Evolutionary conservation across 2,888 invertebrate species (phyloP).

Genomic region (Diploptera punctata): DNA sequence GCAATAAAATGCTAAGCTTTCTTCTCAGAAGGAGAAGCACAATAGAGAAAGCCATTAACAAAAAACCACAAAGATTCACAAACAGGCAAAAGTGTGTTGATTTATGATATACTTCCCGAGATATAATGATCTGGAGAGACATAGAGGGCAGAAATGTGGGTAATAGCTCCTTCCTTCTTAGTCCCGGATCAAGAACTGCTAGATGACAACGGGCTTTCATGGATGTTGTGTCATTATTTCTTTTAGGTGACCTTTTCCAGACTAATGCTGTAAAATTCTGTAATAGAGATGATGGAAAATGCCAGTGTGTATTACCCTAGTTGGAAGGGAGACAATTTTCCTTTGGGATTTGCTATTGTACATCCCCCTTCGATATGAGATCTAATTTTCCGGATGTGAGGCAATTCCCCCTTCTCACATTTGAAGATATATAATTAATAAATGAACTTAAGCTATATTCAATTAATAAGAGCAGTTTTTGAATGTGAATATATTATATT

Average conservation of each 20-base stretch:
- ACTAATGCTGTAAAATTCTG: slow-evolving; percentile 11
- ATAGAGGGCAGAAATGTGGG: neutral
- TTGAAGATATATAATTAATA: too few species aligned
- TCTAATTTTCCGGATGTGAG: neutral
- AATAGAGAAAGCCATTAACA: neutral
- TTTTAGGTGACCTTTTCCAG: slow-evolving; percentile 10
- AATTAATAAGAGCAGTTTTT: too few species aligned
- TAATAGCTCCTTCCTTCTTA: slow-evolving; percentile 8
- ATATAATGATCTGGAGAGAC: slow-evolving; percentile 7
- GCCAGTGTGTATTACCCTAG: neutral
- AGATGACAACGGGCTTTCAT: slow-evolving; percentile 7
- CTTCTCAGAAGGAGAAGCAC: neutral
- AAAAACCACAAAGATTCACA: neutral
- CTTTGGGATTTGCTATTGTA: neutral
- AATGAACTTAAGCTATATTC: too few species aligned
- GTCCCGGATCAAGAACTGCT: neutral
- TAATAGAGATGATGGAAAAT: neutral
- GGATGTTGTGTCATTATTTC: slow-evolving; percentile 11
- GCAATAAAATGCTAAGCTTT: neutral
- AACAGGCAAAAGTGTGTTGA: slow-evolving; percentile 9
- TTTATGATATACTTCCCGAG: neutral
- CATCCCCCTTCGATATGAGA: too few species aligned
- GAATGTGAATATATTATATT: too few species aligned
- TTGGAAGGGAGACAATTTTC: neutral
- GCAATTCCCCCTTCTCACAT: neutral